Evolutionary conservation across 2,113 vertebrate genomes (phyloP).

Genomic region (Hippopotamus amphibius): DNA sequence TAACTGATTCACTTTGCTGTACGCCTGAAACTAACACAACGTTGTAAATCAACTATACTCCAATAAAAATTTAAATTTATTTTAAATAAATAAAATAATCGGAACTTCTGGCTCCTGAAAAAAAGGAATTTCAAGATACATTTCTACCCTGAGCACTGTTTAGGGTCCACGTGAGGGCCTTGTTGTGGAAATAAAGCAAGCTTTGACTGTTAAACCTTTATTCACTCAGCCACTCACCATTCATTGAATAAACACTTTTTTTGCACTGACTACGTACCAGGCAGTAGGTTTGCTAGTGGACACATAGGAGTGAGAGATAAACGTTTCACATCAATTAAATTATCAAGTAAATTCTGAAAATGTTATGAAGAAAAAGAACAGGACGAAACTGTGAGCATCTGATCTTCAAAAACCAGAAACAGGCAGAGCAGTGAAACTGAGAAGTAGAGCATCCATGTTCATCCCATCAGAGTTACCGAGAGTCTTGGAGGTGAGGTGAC

Average conservation of each 20-base stretch:
- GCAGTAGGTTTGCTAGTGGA: too few species aligned
- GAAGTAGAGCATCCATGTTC: not conserved
- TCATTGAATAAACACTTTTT: not conserved
- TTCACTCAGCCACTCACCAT: not conserved
- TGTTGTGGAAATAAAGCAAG: not conserved
- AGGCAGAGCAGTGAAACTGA: not conserved
- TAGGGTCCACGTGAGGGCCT: not conserved
- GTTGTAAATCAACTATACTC: not conserved
- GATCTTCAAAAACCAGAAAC: not conserved
- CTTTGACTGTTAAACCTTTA: not conserved
- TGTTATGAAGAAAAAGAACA: not conserved
- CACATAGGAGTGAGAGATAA: too few species aligned
- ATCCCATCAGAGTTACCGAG: not conserved
- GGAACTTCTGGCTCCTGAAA: not conserved
- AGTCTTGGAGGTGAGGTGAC: not conserved
- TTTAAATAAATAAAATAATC: not conserved
- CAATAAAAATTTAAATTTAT: too few species aligned
- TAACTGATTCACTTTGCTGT: not conserved
- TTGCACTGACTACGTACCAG: too few species aligned
- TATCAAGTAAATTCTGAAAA: not conserved
- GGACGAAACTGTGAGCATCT: not conserved
- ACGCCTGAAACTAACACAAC: not conserved
- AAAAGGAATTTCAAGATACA: not conserved
- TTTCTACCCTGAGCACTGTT: not conserved
- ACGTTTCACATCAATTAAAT: not conserved